Conservation (phyloP, 1,140 invertebrate species). For the Eupristina koningsbergeri region DNA sequence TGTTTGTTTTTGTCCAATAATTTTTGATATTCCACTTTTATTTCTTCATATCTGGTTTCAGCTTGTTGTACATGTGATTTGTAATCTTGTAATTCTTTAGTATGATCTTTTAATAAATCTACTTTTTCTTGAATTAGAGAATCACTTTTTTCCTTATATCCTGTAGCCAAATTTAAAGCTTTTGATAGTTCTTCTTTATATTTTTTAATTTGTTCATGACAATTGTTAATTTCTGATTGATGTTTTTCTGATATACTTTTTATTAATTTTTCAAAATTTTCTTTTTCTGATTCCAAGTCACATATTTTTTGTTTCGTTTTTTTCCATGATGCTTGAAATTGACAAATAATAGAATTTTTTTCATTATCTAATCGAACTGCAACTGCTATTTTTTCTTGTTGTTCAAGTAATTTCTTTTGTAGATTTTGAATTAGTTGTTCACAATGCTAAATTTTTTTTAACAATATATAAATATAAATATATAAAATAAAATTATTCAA, state of each 20-base stretch:
- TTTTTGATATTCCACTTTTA: slow-evolving; percentile 65
- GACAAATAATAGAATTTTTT: slow-evolving; percentile 80
- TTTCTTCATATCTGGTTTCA: slow-evolving; percentile 62
- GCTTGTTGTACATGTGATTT: slow-evolving; percentile 66
- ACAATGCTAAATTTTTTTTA: slow-evolving; percentile 77
- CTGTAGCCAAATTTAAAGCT: slow-evolving; percentile 78
- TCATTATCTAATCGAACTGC: slow-evolving; percentile 82
- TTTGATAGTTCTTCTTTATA: slow-evolving; percentile 80
- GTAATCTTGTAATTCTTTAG: slow-evolving; percentile 68
- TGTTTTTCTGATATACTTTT: slow-evolving; percentile 65
- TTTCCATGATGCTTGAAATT: slow-evolving; percentile 76
- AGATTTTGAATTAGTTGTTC: slow-evolving; percentile 83
- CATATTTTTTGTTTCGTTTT: slow-evolving; percentile 70
- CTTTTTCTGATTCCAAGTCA: slow-evolving; percentile 68
- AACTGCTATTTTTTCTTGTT: slow-evolving; percentile 84
- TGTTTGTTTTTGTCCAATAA: slow-evolving; percentile 62
- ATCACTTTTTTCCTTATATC: slow-evolving; percentile 80
- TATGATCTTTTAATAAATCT: slow-evolving; percentile 65
- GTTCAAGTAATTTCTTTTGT: slow-evolving; percentile 81
- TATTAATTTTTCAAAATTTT: slow-evolving; percentile 61
- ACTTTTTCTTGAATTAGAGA: slow-evolving; percentile 73
- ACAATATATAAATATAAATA: neutral
- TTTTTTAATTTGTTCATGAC: slow-evolving; percentile 74
- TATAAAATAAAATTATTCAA: slow-evolving; percentile 13
- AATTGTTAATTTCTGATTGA: slow-evolving; percentile 60